Evolutionary conservation across 1,140 invertebrate species (phyloP).

Genomic region (Choristoneura fumiferana): DNA sequence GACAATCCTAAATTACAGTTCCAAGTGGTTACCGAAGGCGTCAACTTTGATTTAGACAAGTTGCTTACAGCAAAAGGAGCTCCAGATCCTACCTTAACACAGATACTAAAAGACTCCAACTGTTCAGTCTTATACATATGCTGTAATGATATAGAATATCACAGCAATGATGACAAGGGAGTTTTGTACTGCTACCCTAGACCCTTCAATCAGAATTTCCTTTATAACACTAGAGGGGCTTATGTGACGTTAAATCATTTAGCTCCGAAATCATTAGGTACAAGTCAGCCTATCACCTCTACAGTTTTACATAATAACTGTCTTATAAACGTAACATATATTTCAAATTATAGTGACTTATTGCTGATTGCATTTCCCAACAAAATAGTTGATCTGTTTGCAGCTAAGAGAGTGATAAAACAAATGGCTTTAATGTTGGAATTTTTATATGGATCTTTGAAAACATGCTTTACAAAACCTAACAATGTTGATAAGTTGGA

Average conservation of each 20-base stretch:
- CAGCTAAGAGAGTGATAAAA: slow-evolving; percentile 59
- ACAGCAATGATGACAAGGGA: slow-evolving; percentile 81
- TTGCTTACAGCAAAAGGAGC: slow-evolving; percentile 72
- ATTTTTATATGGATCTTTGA: slow-evolving; percentile 65
- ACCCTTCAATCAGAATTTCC: slow-evolving; percentile 79
- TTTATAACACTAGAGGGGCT: slow-evolving; percentile 82
- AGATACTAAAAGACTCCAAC: slow-evolving; percentile 78
- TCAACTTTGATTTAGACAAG: slow-evolving; percentile 48
- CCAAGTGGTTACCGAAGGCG: slow-evolving; percentile 43
- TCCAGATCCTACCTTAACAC: slow-evolving; percentile 74
- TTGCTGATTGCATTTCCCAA: slow-evolving; percentile 74
- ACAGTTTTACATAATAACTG: slow-evolving; percentile 77
- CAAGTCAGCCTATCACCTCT: slow-evolving; percentile 78
- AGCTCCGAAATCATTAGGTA: slow-evolving; percentile 80
- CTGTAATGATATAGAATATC: slow-evolving; percentile 80
- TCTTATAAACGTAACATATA: slow-evolving; percentile 80
- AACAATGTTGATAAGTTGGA: slow-evolving; percentile 68
- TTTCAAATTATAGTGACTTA: slow-evolving; percentile 76
- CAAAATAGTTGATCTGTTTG: slow-evolving; percentile 62
- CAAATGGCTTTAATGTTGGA: slow-evolving; percentile 70
- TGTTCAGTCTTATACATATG: slow-evolving; percentile 82
- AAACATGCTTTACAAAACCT: slow-evolving; percentile 63
- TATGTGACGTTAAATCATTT: slow-evolving; percentile 85
- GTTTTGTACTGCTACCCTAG: slow-evolving; percentile 84
- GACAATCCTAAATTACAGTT: slow-evolving; percentile 62